phyloP scores from a whole-genome alignment of 2,797 vertebrate genomes.

The Sarcophilus harrisii region DNA sequence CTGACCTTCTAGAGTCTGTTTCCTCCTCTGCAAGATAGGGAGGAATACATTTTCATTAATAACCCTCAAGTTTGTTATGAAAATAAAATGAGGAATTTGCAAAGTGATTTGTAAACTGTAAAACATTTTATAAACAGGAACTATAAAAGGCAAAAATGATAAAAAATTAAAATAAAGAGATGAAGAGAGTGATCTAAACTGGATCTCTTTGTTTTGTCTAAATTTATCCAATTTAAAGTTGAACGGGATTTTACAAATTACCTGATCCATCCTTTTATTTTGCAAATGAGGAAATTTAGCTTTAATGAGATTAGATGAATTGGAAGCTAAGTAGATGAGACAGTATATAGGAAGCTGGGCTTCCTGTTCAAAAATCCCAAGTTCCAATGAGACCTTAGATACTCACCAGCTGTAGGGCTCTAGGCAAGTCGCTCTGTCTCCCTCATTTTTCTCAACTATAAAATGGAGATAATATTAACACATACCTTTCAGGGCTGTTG shows the following conservation, averaged over 20 bases:
- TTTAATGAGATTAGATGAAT: not conserved
- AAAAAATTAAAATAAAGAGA: not conserved
- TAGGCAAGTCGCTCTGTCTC: not conserved
- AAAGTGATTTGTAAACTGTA: not conserved
- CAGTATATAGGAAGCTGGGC: no score
- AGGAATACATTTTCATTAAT: not conserved
- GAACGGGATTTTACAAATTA: not conserved
- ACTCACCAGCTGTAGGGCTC: not conserved
- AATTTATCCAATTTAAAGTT: not conserved
- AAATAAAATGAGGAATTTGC: not conserved
- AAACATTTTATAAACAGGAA: not conserved
- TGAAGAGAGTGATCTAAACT: not conserved
- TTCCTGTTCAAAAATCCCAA: not conserved
- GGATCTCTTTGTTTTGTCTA: not conserved
- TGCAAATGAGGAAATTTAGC: not conserved
- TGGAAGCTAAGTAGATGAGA: not conserved
- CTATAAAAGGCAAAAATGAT: not conserved
- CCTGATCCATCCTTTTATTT: no score
- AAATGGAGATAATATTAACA: no score
- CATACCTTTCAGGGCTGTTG: no score
- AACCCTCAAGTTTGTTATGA: not conserved
- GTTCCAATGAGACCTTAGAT: not conserved
- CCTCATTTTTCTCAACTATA: no score
- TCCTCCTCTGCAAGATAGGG: not conserved
- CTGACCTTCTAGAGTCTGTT: not conserved